Percentiles rank a stretch among this genome's conserved stretches.
Conservation (phyloP, 1,140 invertebrate species). For the Batillaria attramentaria region DNA sequence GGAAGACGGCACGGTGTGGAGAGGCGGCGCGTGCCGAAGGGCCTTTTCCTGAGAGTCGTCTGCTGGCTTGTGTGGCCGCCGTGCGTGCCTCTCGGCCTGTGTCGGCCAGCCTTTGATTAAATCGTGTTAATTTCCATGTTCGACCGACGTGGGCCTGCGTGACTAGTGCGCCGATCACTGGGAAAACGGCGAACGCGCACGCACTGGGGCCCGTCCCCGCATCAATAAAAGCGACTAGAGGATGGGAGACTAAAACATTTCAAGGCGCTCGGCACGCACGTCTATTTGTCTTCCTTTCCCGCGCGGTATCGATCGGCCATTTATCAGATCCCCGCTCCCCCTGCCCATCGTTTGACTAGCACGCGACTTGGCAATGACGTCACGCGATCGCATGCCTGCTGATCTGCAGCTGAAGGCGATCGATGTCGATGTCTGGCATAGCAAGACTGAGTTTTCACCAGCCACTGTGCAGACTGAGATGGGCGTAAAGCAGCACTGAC, state of each 20-base stretch:
- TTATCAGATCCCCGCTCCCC: conserved; percentile 17
- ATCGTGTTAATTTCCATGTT: conserved; percentile 32
- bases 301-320: conserved; percentile 23
- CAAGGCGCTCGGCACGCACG: conserved; percentile 20
- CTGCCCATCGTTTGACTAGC: background rate
- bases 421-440: background rate
- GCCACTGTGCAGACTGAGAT: no score
- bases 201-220: background rate
- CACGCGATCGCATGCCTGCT: conserved; percentile 6
- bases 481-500: no score
- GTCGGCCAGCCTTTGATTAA: conserved; percentile 26
- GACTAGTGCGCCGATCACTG: conserved; percentile 24
- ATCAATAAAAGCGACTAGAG: conserved; percentile 18
- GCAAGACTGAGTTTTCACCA: no score
- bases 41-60: background rate
- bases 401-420: background rate
- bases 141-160: conserved; percentile 9
- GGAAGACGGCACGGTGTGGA: background rate
- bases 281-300: conserved; percentile 34
- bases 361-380: conserved; percentile 16
- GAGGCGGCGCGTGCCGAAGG: conserved; percentile 25
- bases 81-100: conserved; percentile 17
- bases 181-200: conserved; percentile 24
- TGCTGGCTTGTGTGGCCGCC: conserved; percentile 10
- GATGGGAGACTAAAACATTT: conserved; percentile 26